Base-by-base conservation (phyloP, 1,140 invertebrate genomes). In the Zophobas morio region DNA sequence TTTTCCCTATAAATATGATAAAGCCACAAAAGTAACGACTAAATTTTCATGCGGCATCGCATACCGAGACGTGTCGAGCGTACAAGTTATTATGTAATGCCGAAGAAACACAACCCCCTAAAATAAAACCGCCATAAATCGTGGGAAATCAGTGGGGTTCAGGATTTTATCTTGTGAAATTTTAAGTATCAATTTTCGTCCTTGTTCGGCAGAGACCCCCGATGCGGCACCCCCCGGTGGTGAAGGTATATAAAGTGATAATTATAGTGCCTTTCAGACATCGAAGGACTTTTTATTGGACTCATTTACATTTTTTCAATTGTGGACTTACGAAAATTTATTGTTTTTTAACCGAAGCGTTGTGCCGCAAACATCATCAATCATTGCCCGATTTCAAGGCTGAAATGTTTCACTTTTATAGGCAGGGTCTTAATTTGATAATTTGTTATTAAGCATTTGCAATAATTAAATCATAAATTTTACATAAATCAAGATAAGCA, bases 161-260 rank as follows among this genome's bases (percentile, higher is more conserved):
- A 35, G 2, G 35, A 60, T 37, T 60, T 60, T 60, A 60, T 60
- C 56, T 60, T 36, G 1, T 60, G 34, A 60, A 60, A 60, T 60
- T 60, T 60, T 60, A 37, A 60, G 56, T 60, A 60, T 60, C 56
- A 60, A 60, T 60, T 60, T 60, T 60, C 56, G 56, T 33, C 56
- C 56, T 8, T 60, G 56, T 60, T 60, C 35, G 56, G 35, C 8
- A 36, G 4, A 37, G 56, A 60, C 56, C 56, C 56, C 56, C 35
- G 56, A 46, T 6, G 36, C 8, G 36, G 33, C 35, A 1, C 53
- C 56, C 56, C 56, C 56, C 8, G 56, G 56, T 33, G 35, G 56
- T 60, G 56, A 39, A 39, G 56, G 56, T 60, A 60, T 60, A 60
- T 39, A 60, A 60, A 60, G 56, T 60, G 56, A 60, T 60, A 60